Evolutionary conservation across 2,113 vertebrate species (phyloP).

Genomic region (Pseudorectes ferrugineus): DNA sequence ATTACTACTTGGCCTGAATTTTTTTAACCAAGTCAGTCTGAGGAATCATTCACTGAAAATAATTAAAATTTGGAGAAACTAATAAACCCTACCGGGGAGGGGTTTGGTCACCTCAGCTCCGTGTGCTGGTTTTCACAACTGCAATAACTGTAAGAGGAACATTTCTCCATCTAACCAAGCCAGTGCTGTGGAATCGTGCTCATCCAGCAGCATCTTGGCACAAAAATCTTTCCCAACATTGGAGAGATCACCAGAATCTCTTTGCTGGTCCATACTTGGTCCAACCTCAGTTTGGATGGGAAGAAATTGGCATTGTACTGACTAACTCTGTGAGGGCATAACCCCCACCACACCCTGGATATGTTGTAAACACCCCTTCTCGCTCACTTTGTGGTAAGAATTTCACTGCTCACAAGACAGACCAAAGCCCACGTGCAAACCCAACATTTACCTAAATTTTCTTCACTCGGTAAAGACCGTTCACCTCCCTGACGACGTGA

Average conservation of each 20-base stretch:
- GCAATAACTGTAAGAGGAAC: not conserved
- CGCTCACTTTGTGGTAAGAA: accelerated
- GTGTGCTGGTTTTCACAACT: not conserved
- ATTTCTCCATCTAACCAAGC: not conserved
- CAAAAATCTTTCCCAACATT: not conserved
- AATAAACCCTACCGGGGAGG: not conserved
- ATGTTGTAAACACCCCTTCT: not conserved
- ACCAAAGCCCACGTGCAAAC: accelerated
- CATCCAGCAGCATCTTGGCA: not conserved
- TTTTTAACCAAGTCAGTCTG: not conserved
- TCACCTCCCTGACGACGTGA: not conserved
- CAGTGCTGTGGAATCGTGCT: not conserved
- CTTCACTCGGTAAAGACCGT: not conserved
- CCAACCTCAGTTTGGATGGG: not conserved
- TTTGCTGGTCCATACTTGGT: not conserved
- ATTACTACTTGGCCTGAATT: not conserved
- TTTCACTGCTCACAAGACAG: not conserved
- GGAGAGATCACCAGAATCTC: not conserved
- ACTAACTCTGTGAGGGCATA: not conserved
- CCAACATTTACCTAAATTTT: accelerated
- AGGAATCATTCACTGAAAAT: not conserved
- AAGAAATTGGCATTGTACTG: not conserved
- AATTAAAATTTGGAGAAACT: not conserved
- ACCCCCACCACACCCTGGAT: accelerated
- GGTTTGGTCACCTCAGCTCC: not conserved